Conservation (phyloP, 2,888 invertebrate species). For the Neoitamus cyanurus region DNA sequence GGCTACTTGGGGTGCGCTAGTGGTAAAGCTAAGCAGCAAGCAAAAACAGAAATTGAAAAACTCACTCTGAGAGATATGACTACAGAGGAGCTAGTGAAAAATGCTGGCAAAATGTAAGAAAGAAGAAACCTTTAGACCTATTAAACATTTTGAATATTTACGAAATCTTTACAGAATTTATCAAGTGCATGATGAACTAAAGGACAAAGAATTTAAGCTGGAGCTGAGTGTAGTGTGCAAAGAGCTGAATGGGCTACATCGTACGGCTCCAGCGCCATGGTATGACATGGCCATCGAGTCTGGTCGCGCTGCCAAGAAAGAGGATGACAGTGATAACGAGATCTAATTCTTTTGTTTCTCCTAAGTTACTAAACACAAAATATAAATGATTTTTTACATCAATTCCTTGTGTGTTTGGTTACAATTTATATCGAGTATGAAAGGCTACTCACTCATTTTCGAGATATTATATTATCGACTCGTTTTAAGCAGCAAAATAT, state of each 20-base stretch:
- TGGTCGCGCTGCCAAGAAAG: slow-evolving; percentile 77
- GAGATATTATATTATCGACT: no score
- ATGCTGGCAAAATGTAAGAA: slow-evolving; percentile 92
- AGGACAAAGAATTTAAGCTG: slow-evolving; percentile 85
- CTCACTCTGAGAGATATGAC: slow-evolving; percentile 86
- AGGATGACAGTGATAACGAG: slow-evolving; percentile 74
- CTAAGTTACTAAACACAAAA: not conserved
- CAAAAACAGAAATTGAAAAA: slow-evolving; percentile 99
- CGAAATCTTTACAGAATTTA: slow-evolving; percentile 79
- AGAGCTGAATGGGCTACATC: slow-evolving; percentile 82
- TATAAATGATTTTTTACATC: not conserved
- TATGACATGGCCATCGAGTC: slow-evolving; percentile 89
- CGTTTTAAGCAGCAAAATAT: no score
- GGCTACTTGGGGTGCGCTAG: slow-evolving; percentile 97
- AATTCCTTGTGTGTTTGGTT: not conserved
- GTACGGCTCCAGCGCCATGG: slow-evolving; percentile 81
- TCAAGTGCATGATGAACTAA: slow-evolving; percentile 91
- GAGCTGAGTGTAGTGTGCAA: slow-evolving; percentile 95
- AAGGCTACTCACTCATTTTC: no score
- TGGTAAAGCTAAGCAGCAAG: slow-evolving; percentile 98
- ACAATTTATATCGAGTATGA: no score
- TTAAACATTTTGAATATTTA: not conserved
- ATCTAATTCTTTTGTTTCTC: slow-evolving; percentile 56
- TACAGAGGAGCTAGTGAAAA: slow-evolving; percentile 88
- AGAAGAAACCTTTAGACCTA: no score